Evolutionary conservation across 2,888 invertebrate species (phyloP), one percentile per base, ranked within the genome.

Genomic region (Microplitis deprimator): DNA sequence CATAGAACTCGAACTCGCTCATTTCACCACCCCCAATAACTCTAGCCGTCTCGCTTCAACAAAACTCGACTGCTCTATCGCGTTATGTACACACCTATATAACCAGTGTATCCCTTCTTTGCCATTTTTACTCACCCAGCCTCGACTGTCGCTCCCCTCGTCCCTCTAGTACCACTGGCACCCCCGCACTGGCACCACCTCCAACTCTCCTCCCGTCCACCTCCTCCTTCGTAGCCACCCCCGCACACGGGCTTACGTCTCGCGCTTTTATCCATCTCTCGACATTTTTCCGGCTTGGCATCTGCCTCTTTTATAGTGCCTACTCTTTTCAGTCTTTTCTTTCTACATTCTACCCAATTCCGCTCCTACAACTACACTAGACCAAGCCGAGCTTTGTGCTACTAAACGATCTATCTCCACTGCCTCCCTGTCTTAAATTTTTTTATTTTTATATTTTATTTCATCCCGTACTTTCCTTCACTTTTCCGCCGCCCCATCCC

Each of bases 161-260:
- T 61, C 61, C 38, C 73, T 13, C 10, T 13, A 50, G 60, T 61
- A 8, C 61, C 40, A 1, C 74, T 59, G 20, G 62, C 17, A 41
- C 41, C 50, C 60, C 40, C 6, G 29, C 29, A 29, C 29, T 29
- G 29, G 29, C 39, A 6, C 20, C 38, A n/a, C 7, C 61, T 68
- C 60, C 50, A 29, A 65, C 40, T 13, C 71, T 60, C 67, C 77
- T 40, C 68, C 60, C 68, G 73, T 29, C 75, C 73, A 69, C 40
- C 68, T 59, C 40, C 68, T 59, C 73, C 62, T 68, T 73, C 62
- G 73, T 67, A 61, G 70, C 75, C 73, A 50, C 50, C 50, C 8
- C 68, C 73, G 39, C 59, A 69, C 64, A 74, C 77, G 67, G 73
- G 80, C 77, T 69, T 78, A 79, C 79, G 74, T 79, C 69, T 68